Percentiles rank a stretch among this genome's conserved stretches.
Conservation (phyloP, 2,888 invertebrate genomes). For the Panorpa germanica region DNA sequence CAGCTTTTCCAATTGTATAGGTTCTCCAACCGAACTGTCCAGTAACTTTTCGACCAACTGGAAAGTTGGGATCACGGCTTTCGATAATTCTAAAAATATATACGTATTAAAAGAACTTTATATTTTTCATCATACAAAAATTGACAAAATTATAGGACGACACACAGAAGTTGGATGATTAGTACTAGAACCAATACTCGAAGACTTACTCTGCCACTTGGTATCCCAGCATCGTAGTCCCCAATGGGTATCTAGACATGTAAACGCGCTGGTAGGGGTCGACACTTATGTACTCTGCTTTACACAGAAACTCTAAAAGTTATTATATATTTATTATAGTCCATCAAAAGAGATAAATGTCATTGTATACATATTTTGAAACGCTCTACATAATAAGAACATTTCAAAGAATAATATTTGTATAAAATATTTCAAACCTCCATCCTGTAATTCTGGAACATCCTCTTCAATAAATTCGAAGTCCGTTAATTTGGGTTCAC, state of each 20-base stretch:
- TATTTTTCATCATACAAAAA: conserved; percentile 1
- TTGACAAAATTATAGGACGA: background rate
- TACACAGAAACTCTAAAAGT: conserved; percentile 16
- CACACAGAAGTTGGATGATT: too few relatives aligned
- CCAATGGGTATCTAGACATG: conserved; percentile 9
- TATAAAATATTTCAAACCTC: too few relatives aligned
- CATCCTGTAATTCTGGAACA: conserved; percentile 20
- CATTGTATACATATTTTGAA: conserved; percentile 12
- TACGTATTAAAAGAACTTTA: conserved; percentile 1
- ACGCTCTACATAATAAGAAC: too few relatives aligned
- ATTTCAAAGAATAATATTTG: too few relatives aligned
- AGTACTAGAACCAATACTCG: too few relatives aligned
- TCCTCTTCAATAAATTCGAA: conserved; percentile 24
- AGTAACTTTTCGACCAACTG: conserved; percentile 41
- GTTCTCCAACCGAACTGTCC: conserved; percentile 50
- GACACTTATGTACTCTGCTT: conserved; percentile 21
- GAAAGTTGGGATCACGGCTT: conserved; percentile 42
- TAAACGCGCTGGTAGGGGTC: conserved; percentile 20
- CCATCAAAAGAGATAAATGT: conserved; percentile 5
- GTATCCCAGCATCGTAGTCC: conserved; percentile 8
- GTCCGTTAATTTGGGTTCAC: conserved; percentile 21
- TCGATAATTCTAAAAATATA: conserved; percentile 36
- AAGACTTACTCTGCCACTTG: conserved; percentile 10
- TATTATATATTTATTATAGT: too few relatives aligned
- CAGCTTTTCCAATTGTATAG: conserved; percentile 26